Evolutionary conservation across 37 sponge, comb jelly and placozoan species (phyloP).

Genomic region (Haliclona indistincta): DNA sequence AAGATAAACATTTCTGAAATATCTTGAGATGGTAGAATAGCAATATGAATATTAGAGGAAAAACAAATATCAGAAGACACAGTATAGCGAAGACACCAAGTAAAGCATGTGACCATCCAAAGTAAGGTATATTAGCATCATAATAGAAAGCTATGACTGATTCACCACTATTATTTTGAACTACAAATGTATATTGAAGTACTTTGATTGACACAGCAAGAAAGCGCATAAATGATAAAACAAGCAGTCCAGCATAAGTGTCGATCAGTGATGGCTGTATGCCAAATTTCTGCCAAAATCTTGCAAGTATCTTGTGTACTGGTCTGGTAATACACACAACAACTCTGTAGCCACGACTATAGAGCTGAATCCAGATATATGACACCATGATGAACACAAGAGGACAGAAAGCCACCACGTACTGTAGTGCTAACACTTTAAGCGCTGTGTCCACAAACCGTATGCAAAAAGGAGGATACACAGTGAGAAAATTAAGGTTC

Average conservation of each 20-base stretch:
- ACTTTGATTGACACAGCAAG: background rate
- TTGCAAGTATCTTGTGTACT: background rate
- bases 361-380: conserved; percentile 6
- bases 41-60: background rate
- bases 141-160: background rate
- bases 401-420: conserved; percentile 19
- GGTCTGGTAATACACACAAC: conserved; percentile 2
- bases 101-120: background rate
- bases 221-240: conserved; percentile 6
- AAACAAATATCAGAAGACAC: background rate
- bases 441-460: conserved; percentile 8
- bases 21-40: background rate
- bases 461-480: background rate
- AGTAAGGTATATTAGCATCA: background rate
- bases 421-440: background rate
- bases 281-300: background rate
- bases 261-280: background rate
- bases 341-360: background rate
- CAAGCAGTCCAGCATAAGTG: conserved; percentile 7
- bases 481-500: conserved; percentile 19
- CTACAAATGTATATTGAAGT: background rate
- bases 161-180: background rate
- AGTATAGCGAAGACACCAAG: background rate
- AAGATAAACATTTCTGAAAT: background rate
- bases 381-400: conserved; percentile 9